Evolutionary conservation across 53 echinoderm and acorn worm genomes (phyloP), one percentile per base, ranked within the genome.

Genomic region (Patiria pectinifera): DNA sequence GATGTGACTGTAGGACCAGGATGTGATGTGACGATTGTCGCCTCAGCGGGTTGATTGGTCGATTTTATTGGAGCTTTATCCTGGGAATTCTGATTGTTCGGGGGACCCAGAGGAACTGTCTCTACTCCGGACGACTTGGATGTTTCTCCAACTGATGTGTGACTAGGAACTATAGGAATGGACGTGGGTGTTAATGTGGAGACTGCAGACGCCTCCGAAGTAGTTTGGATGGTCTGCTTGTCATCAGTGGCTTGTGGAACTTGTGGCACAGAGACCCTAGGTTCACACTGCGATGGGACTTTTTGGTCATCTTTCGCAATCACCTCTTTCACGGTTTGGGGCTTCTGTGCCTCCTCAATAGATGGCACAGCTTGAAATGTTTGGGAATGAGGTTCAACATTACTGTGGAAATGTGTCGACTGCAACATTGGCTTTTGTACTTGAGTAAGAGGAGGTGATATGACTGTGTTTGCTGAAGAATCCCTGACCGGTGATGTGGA

Each of bases 401-500:
- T 59, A 48, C 71, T 76, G 60, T 24, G 72, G 12, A 72, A 12
- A 35, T 87, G 60, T 61, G 76, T 61, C 2, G 53, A 19, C 45
- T 21, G 85, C 2, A 35, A 35, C 58, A 43, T 23, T 44, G 15
- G 87, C 35, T 47, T 22, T 14, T 35, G 87, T 58, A 45, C 49
- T 44, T 76, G 87, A 6, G 77, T 60, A 43, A 53, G n/a, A 59
- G 81, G 78, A n/a, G 92, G 89, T 26, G 94, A 83, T 74, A 87
- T 75, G 76, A 92, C 62, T 6, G 87, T 92, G 53, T 92, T 87
- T 3, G 88, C 94, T 69, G 87, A 59, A 59, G 59, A 87, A 77
- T 77, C 87, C 0, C 59, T 16, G 1, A 10, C 26, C 8, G 78
- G 59, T 87, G 76, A 13, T 45, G 47, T 22, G 0, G 60, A 60